Evolutionary conservation across 1,140 invertebrate genomes (phyloP), one percentile per base, ranked within the genome.

Genomic region (Ooceraea biroi): DNA sequence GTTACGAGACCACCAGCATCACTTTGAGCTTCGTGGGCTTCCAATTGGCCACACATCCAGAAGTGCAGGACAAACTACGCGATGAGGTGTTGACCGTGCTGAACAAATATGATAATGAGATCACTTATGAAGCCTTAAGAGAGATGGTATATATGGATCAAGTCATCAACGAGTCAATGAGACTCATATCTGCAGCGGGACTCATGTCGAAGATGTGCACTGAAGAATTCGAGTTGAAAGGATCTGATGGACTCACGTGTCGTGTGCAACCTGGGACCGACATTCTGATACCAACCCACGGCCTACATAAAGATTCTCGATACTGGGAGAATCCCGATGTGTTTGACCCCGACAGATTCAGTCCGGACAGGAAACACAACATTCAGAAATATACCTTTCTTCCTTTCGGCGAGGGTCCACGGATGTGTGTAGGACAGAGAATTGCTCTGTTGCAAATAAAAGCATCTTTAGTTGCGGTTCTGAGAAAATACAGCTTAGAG

Each of bases 341-440:
- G 17, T 97, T 96, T 87, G 94, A 96, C 91, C 96, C 96, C 0
- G 95, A 96, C 65, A 91, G 96, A 83, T 97, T 97, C 88, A 85
- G 93, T 0, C 92, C 94, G 19, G 89, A 90, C 12, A 92, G 93
- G 17, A 91, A 92, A 25, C 85, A 90, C 1, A 46, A 78, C 3
- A 89, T 55, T 17, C 61, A 86, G 19, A 78, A 88, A 10, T 92
- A 88, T 50, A 90, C 86, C 0, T 96, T 94, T 88, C 60, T 96
- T 30, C 95, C 96, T 3, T 96, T 96, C 91, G 96, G 96, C 3
- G 94, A 95, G 30, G 96, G 96, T 27, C 94, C 95, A 0, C 91
- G 96, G 65, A 95, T 95, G 77, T 96, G 96, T 83, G 96, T 96
- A 50, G 94, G 94, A 88, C 92, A 93, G 77, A 85, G 89, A 66